A percentile compares a stretch with the other conserved stretches of the same genome.
Evolutionary conservation across 2,797 vertebrate species (phyloP).

Genomic region (Micromesistius poutassou): DNA sequence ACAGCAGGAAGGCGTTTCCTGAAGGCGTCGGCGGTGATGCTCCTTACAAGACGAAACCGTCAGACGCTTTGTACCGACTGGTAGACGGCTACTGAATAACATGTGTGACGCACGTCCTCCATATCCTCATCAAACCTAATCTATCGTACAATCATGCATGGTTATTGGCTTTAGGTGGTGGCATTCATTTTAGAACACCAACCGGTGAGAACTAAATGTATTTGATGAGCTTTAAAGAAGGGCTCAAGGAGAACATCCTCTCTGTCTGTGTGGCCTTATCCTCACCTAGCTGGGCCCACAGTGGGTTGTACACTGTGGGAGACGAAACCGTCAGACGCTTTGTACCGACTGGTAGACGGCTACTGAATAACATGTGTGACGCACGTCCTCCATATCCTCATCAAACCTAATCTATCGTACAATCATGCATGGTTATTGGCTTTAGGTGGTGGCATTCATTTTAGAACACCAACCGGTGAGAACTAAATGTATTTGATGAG

Average conservation of each 20-base stretch:
- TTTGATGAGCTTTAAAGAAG: neutral
- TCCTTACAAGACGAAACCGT: neutral
- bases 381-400: neutral
- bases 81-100: neutral
- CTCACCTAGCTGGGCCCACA: constrained; percentile 88
- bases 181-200: neutral
- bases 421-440: neutral
- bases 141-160: neutral
- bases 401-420: neutral
- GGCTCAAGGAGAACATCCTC: neutral
- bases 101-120: neutral
- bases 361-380: neutral
- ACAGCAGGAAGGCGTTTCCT: neutral
- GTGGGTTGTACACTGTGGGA: constrained; percentile 90
- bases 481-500: neutral
- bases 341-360: neutral
- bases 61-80: neutral
- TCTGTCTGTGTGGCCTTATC: neutral
- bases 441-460: neutral
- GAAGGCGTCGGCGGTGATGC: neutral
- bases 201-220: neutral
- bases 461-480: neutral
- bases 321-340: neutral
- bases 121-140: neutral
- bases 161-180: neutral